A percentile compares a stretch with the other conserved stretches of the same genome.
Evolutionary conservation across 2,888 invertebrate genomes (phyloP).

Genomic region (Loripinus fragilis): DNA sequence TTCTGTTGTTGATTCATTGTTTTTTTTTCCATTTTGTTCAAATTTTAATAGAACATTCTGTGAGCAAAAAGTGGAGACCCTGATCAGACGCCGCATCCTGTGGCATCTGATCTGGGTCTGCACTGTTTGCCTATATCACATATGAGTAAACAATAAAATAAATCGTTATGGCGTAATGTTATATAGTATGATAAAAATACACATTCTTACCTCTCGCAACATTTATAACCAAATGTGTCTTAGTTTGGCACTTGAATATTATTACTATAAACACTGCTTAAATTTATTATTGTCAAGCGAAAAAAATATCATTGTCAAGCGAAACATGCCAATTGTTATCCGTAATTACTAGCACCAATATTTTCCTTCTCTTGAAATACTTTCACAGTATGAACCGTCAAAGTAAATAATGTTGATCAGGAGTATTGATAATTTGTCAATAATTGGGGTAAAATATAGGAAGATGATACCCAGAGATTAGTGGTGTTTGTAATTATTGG

Average conservation of each 20-base stretch:
- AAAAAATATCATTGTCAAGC: not conserved
- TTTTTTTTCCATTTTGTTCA: no score
- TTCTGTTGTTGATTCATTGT: no score
- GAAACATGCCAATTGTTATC: not conserved
- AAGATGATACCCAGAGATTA: constrained; percentile 10
- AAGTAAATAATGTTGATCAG: constrained; percentile 12
- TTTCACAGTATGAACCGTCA: constrained; percentile 13
- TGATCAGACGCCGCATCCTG: no score
- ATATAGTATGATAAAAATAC: no score
- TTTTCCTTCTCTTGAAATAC: constrained; percentile 9
- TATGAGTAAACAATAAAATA: no score
- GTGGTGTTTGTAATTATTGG: constrained; percentile 11
- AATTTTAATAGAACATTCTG: no score
- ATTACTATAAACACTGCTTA: not conserved
- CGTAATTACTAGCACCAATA: constrained; percentile 9
- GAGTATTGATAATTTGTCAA: constrained; percentile 14
- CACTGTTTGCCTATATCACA: no score
- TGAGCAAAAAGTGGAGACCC: no score
- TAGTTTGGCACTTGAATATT: constrained; percentile 1
- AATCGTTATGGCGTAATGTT: no score
- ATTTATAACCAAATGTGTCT: not conserved
- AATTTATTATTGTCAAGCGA: not conserved
- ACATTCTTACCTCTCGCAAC: not conserved
- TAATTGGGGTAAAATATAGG: not conserved
- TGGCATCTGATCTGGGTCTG: no score